Evolutionary conservation across 2,113 vertebrate species (phyloP), one percentile per base, ranked within the genome.

Genomic region (Etheostoma cragini): DNA sequence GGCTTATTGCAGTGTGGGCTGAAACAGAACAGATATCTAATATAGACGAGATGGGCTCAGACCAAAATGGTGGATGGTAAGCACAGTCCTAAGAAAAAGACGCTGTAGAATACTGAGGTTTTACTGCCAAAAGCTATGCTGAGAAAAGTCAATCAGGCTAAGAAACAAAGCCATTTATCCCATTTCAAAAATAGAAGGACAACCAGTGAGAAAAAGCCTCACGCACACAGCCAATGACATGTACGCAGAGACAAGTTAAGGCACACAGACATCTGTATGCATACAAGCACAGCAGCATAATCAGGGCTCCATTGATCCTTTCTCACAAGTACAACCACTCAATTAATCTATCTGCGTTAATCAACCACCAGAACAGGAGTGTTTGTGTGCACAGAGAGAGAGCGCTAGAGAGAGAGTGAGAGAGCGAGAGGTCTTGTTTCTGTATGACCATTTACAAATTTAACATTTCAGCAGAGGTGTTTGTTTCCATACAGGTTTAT

Each of bases 1-100:
- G 71, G 82, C 90, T 88, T 92, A 92, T 93, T 91, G 92, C 89
- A 91, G 83, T 88, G 88, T 90, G 79, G 84, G 86, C 83, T 86
- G 78, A 82, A 90, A 82, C 80, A 65, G 86, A 84, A 72, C 68
- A 87, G 86, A 89, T 88, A 87, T 91, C 81, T 88, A 89, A 87
- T 90, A 88, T 75, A 84, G 77, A 82, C 62, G 45, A 88, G 89
- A 89, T 83, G 80, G 81, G 79, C 65, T 89, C 22, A 45, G 77
- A 88, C 84, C 89, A 89, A 93, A 90, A 92, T 89, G 81, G 88
- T 84, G 87, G 80, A 67, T 66, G 56, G 81, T 66, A 72, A 86
- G 79, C 78, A 63, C 26, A 21, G 66, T 21, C 30, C 16, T 73
- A 83, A 89, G 82, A 84, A 85, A 86, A 66, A 58, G 8, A 78